Conservation (phyloP, 2,797 vertebrate species). For the Siniperca obscura region DNA sequence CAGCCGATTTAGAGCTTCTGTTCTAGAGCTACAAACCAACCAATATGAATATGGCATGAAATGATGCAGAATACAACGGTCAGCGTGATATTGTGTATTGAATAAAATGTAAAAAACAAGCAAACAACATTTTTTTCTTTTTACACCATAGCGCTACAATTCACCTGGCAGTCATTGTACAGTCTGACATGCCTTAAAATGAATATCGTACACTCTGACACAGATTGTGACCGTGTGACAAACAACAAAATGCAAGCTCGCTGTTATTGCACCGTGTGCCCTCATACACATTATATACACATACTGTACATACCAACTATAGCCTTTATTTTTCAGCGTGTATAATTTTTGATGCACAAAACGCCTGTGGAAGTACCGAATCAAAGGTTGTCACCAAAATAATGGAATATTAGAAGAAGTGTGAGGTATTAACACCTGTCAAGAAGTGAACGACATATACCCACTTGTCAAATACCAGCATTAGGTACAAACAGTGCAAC, state of each 20-base stretch:
- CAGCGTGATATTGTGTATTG: neutral
- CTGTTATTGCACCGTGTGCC: neutral
- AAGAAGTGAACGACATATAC: conserved; percentile 47
- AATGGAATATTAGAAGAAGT: conserved; percentile 21
- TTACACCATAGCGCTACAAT: neutral
- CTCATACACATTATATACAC: neutral
- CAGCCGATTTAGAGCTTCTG: neutral
- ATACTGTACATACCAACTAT: neutral
- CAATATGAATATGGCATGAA: neutral
- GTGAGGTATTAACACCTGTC: conserved; percentile 53
- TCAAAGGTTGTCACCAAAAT: conserved; percentile 34
- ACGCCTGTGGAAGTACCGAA: neutral
- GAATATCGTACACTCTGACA: neutral
- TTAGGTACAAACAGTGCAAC: conserved; percentile 58
- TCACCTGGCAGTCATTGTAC: neutral
- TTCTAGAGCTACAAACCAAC: neutral
- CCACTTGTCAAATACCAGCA: conserved; percentile 50
- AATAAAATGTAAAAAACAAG: neutral
- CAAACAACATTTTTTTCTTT: neutral
- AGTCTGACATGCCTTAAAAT: neutral
- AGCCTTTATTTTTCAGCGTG: neutral
- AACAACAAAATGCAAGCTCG: neutral
- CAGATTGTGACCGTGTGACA: neutral
- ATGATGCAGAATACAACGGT: neutral
- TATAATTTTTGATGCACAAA: neutral